A percentile compares a stretch with the other conserved stretches of the same genome.
Conservation (phyloP, 2,888 invertebrate genomes). For the Panopea generosa region DNA sequence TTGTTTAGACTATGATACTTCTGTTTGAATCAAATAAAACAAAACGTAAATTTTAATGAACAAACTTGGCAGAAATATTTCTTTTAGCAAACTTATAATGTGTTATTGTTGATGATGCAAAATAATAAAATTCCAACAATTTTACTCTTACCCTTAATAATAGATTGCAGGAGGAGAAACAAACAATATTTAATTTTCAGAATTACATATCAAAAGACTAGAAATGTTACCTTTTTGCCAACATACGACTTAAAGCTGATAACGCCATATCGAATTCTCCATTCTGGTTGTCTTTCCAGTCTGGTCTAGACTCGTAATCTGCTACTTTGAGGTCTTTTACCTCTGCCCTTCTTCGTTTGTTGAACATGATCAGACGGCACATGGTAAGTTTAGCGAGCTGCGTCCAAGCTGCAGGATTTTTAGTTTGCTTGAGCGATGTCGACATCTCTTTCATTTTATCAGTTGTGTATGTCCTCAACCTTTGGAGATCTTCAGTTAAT, state of each 20-base stretch:
- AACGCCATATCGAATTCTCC: conserved; percentile 38
- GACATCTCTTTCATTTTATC: conserved; percentile 14
- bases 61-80: conserved; percentile 1
- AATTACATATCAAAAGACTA: neutral
- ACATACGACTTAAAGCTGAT: conserved; percentile 15
- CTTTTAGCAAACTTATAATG: neutral
- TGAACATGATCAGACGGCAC: conserved; percentile 18
- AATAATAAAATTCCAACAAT: too few relatives aligned
- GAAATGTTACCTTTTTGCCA: conserved; percentile 12
- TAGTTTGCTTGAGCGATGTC: neutral
- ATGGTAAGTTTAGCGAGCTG: conserved; percentile 29
- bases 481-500: conserved; percentile 35
- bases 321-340: conserved; percentile 40
- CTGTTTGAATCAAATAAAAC: neutral
- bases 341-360: conserved; percentile 41
- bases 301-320: conserved; percentile 25
- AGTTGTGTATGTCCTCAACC: neutral
- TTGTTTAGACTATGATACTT: neutral
- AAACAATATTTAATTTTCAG: neutral
- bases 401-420: conserved; percentile 13
- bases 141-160: too few relatives aligned
- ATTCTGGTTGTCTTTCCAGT: conserved; percentile 26
- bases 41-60: neutral
- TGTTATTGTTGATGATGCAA: too few relatives aligned
- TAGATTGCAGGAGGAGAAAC: conserved; percentile 4